Evolutionary conservation across 2,888 invertebrate species (phyloP), one percentile per base, ranked within the genome.

Genomic region (Napeogenes inachia): DNA sequence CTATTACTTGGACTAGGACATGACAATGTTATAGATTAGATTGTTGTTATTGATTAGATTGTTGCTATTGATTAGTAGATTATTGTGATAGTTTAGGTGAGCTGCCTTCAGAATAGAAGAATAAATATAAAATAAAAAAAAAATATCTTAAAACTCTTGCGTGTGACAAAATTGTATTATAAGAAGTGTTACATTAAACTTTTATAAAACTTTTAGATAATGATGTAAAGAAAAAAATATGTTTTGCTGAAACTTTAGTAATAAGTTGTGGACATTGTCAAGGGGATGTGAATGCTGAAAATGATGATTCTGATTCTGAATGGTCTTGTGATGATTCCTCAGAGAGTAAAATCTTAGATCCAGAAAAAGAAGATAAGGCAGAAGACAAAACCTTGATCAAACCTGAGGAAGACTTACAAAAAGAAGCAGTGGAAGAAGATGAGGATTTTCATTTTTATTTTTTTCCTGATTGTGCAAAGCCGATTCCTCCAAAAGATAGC

Each of bases 181-280:
- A 42, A 42, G 8, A 42, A 10, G 2, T 42, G 8, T 42, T 54
- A 30, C 2, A 50, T 50, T 5, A 10, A 21, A 30, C 30, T 10
- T 30, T 30, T 8, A 50, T 30, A 30, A 10, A 30, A 10, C 8
- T 3, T 30, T 59, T 70, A 92, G 92, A 92, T 74, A 85, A 90
- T 53, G 74, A 78, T 45, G 68, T 91, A 42, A 91, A 91, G 71
- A 77, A 87, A 68, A 78, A 89, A 67, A 69, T 93, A 70, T 85
- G 91, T 70, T 93, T 93, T 73, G 85, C 85, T 33, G 93, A 93
- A 80, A 86, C 87, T 4, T 75, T 93, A 55, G 72, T 93, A 57
- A 82, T 93, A 58, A 91, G 92, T 73, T 91, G 89, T 69, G 84
- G 91, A 8, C 88, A 91, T 70, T 74, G 77, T 66, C 85, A 84